Conservation (phyloP, 2,797 vertebrate genomes). For the Hyperoplus lanceolatus region DNA sequence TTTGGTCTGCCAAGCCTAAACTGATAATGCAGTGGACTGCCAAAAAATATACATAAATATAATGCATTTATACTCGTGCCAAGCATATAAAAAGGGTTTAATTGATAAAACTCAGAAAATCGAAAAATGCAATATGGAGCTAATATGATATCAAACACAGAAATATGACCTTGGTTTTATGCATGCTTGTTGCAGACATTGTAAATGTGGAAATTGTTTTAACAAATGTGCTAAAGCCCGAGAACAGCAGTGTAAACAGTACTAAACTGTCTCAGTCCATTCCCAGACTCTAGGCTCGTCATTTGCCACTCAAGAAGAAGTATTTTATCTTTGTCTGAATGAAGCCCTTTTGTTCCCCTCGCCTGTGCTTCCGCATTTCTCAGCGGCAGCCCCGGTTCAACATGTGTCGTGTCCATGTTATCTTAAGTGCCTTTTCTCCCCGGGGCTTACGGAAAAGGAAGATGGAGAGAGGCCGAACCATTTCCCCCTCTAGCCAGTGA, state of each 20-base stretch:
- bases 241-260: conserved; percentile 24
- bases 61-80: not conserved
- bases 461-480: conserved; percentile 54
- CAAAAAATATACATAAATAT: conserved; percentile 25
- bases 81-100: conserved; percentile 15
- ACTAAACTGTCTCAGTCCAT: conserved; percentile 45
- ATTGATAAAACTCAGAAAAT: not conserved
- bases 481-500: conserved; percentile 48
- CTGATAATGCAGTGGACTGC: conserved; percentile 4
- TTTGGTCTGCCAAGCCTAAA: conserved; percentile 26
- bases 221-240: conserved; percentile 13
- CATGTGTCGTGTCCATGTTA: conserved; percentile 71
- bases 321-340: conserved; percentile 69
- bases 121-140: not conserved
- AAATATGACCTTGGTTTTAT: not conserved
- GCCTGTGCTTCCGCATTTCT: conserved; percentile 33
- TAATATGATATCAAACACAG: conserved; percentile 1
- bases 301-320: conserved; percentile 54
- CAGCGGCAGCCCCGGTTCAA: conserved; percentile 60
- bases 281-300: conserved; percentile 40
- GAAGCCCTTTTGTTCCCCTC: conserved; percentile 51
- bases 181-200: not conserved
- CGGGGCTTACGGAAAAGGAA: conserved; percentile 62
- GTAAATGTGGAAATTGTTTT: not conserved
- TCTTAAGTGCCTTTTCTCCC: conserved; percentile 78